These are phyloP conservation scores for Hypotaenidia philippensis DNA, from an alignment of 2,797 vertebrate genomes.

Conservation along the genomic window DNA sequence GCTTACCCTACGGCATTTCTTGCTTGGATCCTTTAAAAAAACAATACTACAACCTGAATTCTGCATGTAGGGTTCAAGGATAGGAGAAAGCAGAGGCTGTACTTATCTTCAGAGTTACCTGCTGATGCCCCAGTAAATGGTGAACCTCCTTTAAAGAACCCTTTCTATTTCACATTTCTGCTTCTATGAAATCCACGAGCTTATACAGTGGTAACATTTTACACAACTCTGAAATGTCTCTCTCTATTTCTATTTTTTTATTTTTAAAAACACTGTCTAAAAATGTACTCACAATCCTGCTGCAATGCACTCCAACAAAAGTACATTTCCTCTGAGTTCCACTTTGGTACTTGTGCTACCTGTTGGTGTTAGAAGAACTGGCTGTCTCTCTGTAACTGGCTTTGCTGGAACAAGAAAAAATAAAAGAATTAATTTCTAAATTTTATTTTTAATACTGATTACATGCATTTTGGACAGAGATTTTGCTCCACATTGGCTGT, in stretches of 20 bases:
- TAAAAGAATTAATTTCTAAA: conserved; percentile 7
- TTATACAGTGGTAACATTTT: neutral
- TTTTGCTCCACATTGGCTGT: neutral
- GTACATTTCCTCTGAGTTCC: conserved; percentile 91
- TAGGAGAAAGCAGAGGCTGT: neutral
- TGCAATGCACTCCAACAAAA: conserved; percentile 95
- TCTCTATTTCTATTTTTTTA: neutral
- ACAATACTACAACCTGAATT: neutral
- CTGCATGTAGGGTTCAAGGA: neutral
- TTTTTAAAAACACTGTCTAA: neutral
- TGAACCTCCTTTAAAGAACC: neutral
- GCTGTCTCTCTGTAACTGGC: conserved; percentile 86
- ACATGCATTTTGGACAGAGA: neutral
- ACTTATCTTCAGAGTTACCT: neutral
- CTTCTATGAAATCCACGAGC: neutral
- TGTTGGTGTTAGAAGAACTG: conserved; percentile 88
- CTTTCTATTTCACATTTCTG: neutral
- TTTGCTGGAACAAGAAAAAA: conserved; percentile 82
- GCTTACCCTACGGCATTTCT: neutral
- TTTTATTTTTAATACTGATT: neutral
- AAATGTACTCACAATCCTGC: conserved; percentile 92
- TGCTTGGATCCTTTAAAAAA: neutral
- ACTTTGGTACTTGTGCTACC: conserved; percentile 88
- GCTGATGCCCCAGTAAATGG: neutral
- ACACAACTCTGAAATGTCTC: neutral